Conservation (phyloP, 2,113 vertebrate species). For the Phycodurus eques region DNA sequence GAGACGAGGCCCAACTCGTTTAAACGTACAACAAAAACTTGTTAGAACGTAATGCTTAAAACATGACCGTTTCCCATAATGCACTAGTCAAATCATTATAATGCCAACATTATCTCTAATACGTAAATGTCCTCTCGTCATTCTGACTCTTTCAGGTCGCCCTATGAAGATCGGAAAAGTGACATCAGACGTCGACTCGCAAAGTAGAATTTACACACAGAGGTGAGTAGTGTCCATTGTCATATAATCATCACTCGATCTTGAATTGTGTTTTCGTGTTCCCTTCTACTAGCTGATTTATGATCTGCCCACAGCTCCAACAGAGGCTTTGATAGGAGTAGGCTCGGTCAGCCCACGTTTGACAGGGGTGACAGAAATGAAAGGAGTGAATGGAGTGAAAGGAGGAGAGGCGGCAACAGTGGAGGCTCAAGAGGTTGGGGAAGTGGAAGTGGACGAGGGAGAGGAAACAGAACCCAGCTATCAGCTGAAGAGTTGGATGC, state of each 20-base stretch:
- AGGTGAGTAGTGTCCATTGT: constrained; percentile 70
- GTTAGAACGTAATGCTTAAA: too few relatives aligned
- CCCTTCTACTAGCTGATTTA: too few relatives aligned
- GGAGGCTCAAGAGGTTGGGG: constrained; percentile 72
- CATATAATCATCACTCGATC: background rate
- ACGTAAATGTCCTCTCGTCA: background rate
- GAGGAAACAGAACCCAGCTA: constrained; percentile 81
- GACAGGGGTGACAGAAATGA: constrained; percentile 26
- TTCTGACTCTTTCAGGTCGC: constrained; percentile 74
- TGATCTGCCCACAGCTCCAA: constrained; percentile 13
- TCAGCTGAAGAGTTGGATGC: constrained; percentile 97
- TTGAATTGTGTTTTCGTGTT: background rate
- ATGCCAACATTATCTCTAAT: background rate
- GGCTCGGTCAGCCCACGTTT: constrained; percentile 58
- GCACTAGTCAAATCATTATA: too few relatives aligned
- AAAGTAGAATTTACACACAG: constrained; percentile 78
- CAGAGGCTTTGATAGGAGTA: constrained; percentile 62
- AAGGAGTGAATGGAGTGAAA: constrained; percentile 9
- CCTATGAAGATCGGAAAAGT: constrained; percentile 96
- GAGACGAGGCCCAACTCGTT: too few relatives aligned
- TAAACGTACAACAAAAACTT: too few relatives aligned
- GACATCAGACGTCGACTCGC: constrained; percentile 83
- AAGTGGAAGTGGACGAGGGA: constrained; percentile 82
- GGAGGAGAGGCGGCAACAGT: background rate
- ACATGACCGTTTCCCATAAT: too few relatives aligned